Evolutionary conservation across 2,888 invertebrate genomes (phyloP).

Genomic region (Clepsis dumicolana): DNA sequence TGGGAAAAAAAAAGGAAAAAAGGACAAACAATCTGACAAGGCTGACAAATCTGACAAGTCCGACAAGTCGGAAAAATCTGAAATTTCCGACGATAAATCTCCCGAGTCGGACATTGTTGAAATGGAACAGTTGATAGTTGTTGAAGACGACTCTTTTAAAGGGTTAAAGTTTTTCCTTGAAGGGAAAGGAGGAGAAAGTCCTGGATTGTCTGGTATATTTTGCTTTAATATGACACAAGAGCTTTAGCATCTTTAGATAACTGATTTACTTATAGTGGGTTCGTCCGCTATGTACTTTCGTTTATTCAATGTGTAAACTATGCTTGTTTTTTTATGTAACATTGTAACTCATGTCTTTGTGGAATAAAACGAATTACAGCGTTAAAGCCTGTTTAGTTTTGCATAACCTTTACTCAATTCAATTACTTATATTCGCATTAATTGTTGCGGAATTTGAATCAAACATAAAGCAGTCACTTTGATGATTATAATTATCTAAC

Average conservation of each 20-base stretch:
- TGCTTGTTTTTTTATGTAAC: not conserved
- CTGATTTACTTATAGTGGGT: too few relatives aligned
- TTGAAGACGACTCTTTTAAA: constrained; percentile 1
- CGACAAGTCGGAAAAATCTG: too few relatives aligned
- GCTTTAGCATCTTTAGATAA: not conserved
- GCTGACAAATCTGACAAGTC: too few relatives aligned
- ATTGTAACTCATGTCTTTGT: constrained; percentile 2
- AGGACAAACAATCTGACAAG: not conserved
- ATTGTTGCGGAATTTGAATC: too few relatives aligned
- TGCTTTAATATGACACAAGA: not conserved
- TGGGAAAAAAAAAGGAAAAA: not conserved
- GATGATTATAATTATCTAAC: too few relatives aligned
- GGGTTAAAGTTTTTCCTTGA: not conserved
- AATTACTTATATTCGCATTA: too few relatives aligned
- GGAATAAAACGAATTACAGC: constrained; percentile 1
- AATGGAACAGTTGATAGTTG: not conserved
- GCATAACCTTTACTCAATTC: not conserved
- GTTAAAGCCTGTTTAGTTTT: not conserved
- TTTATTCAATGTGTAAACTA: not conserved
- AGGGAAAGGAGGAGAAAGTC: not conserved
- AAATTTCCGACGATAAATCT: not conserved
- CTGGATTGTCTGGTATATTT: not conserved
- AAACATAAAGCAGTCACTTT: too few relatives aligned
- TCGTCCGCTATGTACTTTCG: not conserved
- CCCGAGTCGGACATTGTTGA: not conserved